Evolutionary conservation across 2,888 invertebrate genomes (phyloP).

Genomic region (Tuta absoluta): DNA sequence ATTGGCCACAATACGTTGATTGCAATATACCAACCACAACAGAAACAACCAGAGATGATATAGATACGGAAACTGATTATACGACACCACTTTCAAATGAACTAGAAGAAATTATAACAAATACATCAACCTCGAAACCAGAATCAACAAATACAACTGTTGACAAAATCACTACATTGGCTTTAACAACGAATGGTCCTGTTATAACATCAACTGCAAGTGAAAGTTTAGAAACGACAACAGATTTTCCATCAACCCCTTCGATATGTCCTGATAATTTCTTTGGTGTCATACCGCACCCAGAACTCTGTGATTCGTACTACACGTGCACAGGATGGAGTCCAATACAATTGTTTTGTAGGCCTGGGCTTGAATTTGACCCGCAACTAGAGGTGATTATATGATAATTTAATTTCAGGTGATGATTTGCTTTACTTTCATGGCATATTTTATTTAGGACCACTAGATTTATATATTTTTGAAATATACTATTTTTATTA

Average conservation of each 20-base stretch:
- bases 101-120: not conserved
- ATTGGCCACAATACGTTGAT: conserved; percentile 30
- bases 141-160: not conserved
- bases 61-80: not conserved
- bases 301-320: conserved; percentile 31
- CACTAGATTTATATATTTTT: too few species aligned
- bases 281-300: conserved; percentile 32
- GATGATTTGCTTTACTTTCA: too few species aligned
- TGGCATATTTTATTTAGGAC: too few species aligned
- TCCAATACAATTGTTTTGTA: conserved; percentile 12
- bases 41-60: not conserved
- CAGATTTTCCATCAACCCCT: conserved; percentile 13
- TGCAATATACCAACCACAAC: not conserved
- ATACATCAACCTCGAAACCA: not conserved
- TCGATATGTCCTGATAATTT: not conserved
- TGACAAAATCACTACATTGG: not conserved
- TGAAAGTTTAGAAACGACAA: not conserved
- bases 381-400: not conserved
- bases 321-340: conserved; percentile 32
- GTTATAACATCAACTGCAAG: not conserved
- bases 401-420: too few species aligned
- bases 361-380: conserved; percentile 4
- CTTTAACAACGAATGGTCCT: not conserved
- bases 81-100: too few species aligned
- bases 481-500: not conserved